Evolutionary conservation across 2,113 vertebrate species (phyloP), one percentile per base, ranked within the genome.

Genomic region (Oceanodroma tethys): DNA sequence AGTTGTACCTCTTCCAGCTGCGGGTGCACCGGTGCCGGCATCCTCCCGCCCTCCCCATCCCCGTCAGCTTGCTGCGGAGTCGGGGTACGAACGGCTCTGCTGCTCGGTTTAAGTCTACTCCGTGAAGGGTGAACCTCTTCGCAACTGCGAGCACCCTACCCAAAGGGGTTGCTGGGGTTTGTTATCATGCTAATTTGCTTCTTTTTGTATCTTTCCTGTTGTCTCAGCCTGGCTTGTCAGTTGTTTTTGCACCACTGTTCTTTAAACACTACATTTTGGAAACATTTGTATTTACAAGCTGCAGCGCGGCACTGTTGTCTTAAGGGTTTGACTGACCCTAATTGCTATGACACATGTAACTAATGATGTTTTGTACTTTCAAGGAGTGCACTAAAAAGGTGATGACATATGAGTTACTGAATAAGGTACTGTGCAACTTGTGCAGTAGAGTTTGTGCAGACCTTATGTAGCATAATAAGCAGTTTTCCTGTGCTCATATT

Each of bases 371-470:
- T 48, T 84, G 93, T 74, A 43, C 93, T 84, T 70, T 45, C 67
- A n/a, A 70, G 95, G 90, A 88, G 90, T 3, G 30, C 79, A 43
- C 95, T 95, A 88, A 90, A 93, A 60, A 89, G 80, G 91, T 93
- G 86, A 71, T 96, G 89, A 85, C 91, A 85, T 91, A 32, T 5
- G 72, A 70, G 95, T 82, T 59, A 34, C 81, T 95, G 96, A 86
- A 90, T 85, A 70, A 81, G 81, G 96, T 14, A 42, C 88, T 96
- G 95, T 92, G 96, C 91, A n/a, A 16, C 56, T 27, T 7, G 58
- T 45, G 74, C 86, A 38, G 86, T 5, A 17, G 95, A 95, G 93
- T 42, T 53, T 82, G 88, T 83, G 96, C 96, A 96, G 95, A 72
- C 86, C 91, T 29, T 2, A 3, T 16, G 43, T 2, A 52, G 87